Evolutionary conservation across 2,797 vertebrate genomes (phyloP), one percentile per base, ranked within the genome.

Genomic region (Lutjanus campechanus): DNA sequence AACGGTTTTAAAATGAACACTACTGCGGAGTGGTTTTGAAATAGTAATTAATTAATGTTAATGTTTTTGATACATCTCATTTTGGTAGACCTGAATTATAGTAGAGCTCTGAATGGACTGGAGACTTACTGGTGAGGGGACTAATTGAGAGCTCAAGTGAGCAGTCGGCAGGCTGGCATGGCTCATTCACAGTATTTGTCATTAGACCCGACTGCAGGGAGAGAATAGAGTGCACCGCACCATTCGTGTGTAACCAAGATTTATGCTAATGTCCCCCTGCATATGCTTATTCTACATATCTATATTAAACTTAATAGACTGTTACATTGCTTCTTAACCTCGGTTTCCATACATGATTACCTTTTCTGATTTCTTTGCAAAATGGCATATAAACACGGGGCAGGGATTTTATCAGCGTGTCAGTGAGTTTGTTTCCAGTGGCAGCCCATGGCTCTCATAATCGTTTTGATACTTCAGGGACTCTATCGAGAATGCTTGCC

Each of bases 301-400:
- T 99, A 98, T 98, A 99, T 99, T 98, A 99, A 99, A 98, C 97
- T 98, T 99, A 99, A 99, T 99, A 98, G 98, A 97, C 97, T 99
- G 98, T 99, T 99, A 99, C 98, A 99, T 99, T 99, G 97, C 97
- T 99, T 99, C 97, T 99, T 99, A 99, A 99, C 98, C 98, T 96
- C 96, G 88, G 95, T 95, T 96, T 98, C 97, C 96, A 99, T 98
- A 98, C 98, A 98, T 98, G 97, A 99, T 99, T 99, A 99, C 97
- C 97, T 98, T 97, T 95, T 96, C 96, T 97, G 97, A 99, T 99
- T 99, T 97, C 97, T 97, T 97, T 96, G 96, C 97, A 97, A 98
- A 95, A 95, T 94, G 96, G 91, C 91, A 96, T 96, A 98, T 98
- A 98, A 99, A 98, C 97, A 98, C 95, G 95, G 96, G 95, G 96